Evolutionary conservation across 2,797 vertebrate species (phyloP), one percentile per base, ranked within the genome.

Genomic region (Pseudotriccus pelzelni): DNA sequence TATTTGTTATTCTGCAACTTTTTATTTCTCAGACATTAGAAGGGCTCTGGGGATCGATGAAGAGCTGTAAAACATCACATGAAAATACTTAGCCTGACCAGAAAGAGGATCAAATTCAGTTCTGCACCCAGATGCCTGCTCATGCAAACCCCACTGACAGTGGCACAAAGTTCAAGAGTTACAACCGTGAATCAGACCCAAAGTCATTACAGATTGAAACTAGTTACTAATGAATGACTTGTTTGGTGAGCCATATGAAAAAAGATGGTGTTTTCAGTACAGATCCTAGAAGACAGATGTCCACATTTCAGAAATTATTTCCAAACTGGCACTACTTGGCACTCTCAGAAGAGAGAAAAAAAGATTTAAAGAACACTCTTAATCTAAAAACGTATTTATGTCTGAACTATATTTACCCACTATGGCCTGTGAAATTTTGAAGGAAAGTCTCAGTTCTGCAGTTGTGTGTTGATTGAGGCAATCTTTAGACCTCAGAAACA

Each of bases 261-360:
- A 96, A 94, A 88, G 41, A 72, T 87, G 83, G 52, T 96, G 96
- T 97, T 96, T 97, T 94, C 87, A 93, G 95, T 79, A 86, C 85
- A 88, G 72, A 93, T 91, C 67, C 63, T 91, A 44, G 93, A 84
- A 96, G 96, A 96, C 94, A 97, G 94, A 91, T 94, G 94, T 76
- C 92, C 94, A 91, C 80, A 79, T 93, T 94, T 96, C 87, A 95
- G 83, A 94, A 94, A 96, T 87, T 91, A 36, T 80, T 96, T 96
- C 63, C 80, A 94, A 93, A 94, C 81, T 79, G 80, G 87, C 14
- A 74, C 80, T 86, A 76, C 70, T 96, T 94, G 92, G 91, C 91
- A 87, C 52, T 76, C 74, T 50, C 22, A 46, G 49, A 82, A 53
- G 43, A 79, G 30, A 70, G 41, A 52, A 39, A 80, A 47, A 63